A percentile compares a stretch with the other conserved stretches of the same genome.
These are phyloP conservation scores for Syngnathus rostellatus DNA, from an alignment of 2,797 vertebrate genomes.

Conservation along the genomic window DNA sequence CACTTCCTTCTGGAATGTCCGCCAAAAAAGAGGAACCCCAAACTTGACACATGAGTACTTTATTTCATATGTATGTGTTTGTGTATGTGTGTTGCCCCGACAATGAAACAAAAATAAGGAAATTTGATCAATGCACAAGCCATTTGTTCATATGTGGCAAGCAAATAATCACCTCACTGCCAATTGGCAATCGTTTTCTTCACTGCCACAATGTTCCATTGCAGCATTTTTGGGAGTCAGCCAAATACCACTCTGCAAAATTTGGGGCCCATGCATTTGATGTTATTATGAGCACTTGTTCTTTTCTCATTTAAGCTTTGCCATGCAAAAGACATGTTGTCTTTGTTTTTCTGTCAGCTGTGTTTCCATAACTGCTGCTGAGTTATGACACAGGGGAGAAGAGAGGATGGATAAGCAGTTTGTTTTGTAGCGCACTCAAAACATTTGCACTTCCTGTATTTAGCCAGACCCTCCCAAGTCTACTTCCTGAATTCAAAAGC, in stretches of 20 bases:
- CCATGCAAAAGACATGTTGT: neutral
- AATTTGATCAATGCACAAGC: neutral
- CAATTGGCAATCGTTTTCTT: neutral
- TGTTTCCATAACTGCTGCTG: neutral
- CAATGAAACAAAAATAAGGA: no score
- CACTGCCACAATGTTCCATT: neutral
- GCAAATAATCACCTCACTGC: neutral
- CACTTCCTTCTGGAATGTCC: neutral
- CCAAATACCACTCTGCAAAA: neutral
- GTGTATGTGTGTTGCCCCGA: neutral
- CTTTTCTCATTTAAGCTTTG: neutral
- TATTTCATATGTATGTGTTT: conserved; percentile 7
- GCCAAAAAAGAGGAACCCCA: conserved; percentile 15
- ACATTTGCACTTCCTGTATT: conserved; percentile 49
- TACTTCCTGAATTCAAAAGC: conserved; percentile 46
- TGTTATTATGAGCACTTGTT: neutral
- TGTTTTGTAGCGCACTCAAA: conserved; percentile 25
- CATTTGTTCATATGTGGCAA: neutral
- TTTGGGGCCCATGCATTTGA: neutral
- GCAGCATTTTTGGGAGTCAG: neutral
- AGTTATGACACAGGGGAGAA: conserved; percentile 18
- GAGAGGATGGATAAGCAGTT: conserved; percentile 26
- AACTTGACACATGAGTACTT: conserved; percentile 17
- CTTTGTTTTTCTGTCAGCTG: neutral
- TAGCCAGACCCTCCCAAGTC: conserved; percentile 26